Conservation (phyloP, 2,113 vertebrate genomes). For the Genyomyrus donnyi region DNA sequence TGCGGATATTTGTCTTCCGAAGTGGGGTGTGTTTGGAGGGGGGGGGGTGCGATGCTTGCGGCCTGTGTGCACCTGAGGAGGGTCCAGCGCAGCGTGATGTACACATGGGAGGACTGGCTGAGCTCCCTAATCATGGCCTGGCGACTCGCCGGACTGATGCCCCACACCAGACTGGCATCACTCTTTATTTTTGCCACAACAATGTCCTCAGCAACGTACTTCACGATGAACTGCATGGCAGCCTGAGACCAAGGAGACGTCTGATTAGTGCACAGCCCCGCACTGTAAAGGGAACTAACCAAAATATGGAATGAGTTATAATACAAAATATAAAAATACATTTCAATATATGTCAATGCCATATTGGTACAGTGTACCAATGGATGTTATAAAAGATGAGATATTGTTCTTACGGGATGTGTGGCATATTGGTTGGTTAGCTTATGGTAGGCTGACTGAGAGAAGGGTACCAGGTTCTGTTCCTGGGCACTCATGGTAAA, state of each 20-base stretch:
- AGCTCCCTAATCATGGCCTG: slow-evolving; percentile 52
- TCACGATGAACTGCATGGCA: slow-evolving; percentile 54
- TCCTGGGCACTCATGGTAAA: slow-evolving; percentile 66
- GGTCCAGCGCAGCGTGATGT: slow-evolving; percentile 46
- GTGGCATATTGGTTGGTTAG: slow-evolving; percentile 53
- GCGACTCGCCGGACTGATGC: slow-evolving; percentile 51
- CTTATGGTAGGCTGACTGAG: slow-evolving; percentile 39
- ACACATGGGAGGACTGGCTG: slow-evolving; percentile 49
- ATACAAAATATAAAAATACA: not conserved
- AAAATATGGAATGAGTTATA: not conserved
- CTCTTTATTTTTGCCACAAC: slow-evolving; percentile 58
- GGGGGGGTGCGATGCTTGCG: not conserved
- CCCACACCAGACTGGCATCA: slow-evolving; percentile 59
- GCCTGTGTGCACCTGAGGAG: slow-evolving; percentile 46
- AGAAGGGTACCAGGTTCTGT: slow-evolving; percentile 59
- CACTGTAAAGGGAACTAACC: not conserved
- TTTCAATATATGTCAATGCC: not conserved
- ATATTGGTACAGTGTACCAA: not conserved
- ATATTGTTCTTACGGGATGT: slow-evolving; percentile 41
- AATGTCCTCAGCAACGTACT: slow-evolving; percentile 49
- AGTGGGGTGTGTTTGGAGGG: not conserved
- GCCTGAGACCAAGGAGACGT: slow-evolving; percentile 29
- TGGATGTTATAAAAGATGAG: not conserved
- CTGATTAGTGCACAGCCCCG: not conserved
- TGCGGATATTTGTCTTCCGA: not conserved